Evolutionary conservation across 2,888 invertebrate species (phyloP), one percentile per base, ranked within the genome.

Genomic region (Ormyrus labotus): DNA sequence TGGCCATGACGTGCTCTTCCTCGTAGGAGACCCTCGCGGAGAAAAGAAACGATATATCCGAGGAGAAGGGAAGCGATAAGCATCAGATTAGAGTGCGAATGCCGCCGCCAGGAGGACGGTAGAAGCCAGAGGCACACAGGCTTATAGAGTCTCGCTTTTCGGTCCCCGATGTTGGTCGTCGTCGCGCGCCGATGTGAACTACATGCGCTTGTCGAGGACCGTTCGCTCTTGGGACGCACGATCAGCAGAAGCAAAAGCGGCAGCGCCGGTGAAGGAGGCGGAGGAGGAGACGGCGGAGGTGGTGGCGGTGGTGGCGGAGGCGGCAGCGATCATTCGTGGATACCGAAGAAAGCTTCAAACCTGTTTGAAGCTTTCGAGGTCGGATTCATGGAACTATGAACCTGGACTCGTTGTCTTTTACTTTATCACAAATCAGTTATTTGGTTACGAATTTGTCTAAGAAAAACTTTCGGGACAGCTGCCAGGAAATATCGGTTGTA

Each of bases 391-490:
- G 96, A 97, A 97, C 96, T 97, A 97, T 97, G 97, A 97, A 97
- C 96, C 97, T 98, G 95, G 98, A 98, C 95, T 96, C 98, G 95
- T 95, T 97, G 95, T 97, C 96, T 94, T 96, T 97, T 95, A 96
- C 98, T 95, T 96, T 98, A 95, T 96, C 97, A 95, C 97, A 98
- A 96, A 98, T 98, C 94, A 96, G 96, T 96, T 96, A 96, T 95
- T 96, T 98, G 93, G 96, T 98, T 94, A 94, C 95, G 92, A 96
- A 96, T 94, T 95, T 98, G 93, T 97, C 94, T 92, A 98, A 98
- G 95, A 97, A 97, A 94, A 98, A 98, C 93, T 96, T 95, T 93
- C 96, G 96, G 93, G 95, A 96, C 92, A 96, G 95, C 91, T 95
- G 95, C 92, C 95, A 95, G 92, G 97, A 97, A 93, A 94, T 98